These are phyloP conservation scores for Cyanoderma ruficeps DNA, from an alignment of 2,113 vertebrate genomes.

Conservation along the genomic window DNA sequence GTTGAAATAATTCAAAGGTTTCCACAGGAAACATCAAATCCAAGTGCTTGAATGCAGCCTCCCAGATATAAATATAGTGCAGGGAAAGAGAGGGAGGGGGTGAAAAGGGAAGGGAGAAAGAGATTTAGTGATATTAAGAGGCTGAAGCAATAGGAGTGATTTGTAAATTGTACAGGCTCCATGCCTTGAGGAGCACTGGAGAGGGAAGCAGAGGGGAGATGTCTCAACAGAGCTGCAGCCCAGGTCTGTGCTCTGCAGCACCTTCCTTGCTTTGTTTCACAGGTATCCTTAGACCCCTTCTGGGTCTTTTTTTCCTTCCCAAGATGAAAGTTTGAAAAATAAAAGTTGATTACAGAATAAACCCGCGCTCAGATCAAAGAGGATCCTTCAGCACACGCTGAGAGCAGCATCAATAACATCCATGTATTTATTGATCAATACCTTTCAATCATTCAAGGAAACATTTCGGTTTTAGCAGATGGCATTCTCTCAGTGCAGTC, in stretches of 20 bases:
- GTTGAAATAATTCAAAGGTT: constrained; percentile 66
- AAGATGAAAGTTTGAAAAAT: neutral
- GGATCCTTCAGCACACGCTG: neutral
- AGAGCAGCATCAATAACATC: neutral
- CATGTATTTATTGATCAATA: neutral
- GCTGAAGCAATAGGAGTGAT: neutral
- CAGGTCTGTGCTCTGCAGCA: neutral
- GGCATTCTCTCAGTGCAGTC: neutral
- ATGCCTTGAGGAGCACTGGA: rapidly evolving
- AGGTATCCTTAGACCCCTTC: neutral
- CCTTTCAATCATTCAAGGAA: neutral
- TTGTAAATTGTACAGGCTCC: neutral
- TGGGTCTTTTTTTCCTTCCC: neutral
- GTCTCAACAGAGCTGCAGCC: neutral
- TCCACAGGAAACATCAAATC: constrained; percentile 59
- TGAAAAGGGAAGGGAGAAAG: neutral
- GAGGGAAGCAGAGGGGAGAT: neutral
- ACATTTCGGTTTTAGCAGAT: neutral
- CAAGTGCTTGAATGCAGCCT: constrained; percentile 32
- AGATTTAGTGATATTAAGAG: constrained; percentile 28
- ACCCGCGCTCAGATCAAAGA: rapidly evolving
- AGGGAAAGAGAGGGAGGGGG: neutral
- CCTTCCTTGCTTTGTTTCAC: neutral
- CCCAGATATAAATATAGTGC: constrained; percentile 12
- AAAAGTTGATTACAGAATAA: neutral